Base-by-base conservation (phyloP, 2,113 vertebrate species). In the Ursus arctos region DNA sequence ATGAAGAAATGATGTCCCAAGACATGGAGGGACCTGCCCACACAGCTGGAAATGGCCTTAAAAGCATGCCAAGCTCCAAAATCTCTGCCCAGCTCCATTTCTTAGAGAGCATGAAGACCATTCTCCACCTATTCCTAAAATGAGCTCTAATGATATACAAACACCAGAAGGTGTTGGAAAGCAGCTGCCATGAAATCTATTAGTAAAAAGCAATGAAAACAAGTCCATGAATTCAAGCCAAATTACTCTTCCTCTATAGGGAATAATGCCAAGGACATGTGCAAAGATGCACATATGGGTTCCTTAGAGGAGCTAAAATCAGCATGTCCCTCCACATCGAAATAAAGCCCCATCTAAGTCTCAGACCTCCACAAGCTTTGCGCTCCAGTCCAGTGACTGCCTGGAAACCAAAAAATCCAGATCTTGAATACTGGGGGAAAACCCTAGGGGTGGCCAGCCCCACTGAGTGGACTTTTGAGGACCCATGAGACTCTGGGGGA, bases 151-250 rank as follows among this genome's bases (percentile, higher is more conserved):
- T 72, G 88, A 72, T 67, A 74, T 11, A 33, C 47, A 95, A 94
- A 95, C 91, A 76, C 71, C 93, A 97, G 91, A 92, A 90, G 80
- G 96, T 83, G 31, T 33, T 71, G 33, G 80, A 97, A 95, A 97
- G 55, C 93, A 94, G 69, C 61, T 76, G 31, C 76, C 26, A 57
- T 31, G 55, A 94, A 91, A 92, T 53, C 77, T 82, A 67, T 82
- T 26, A 72, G 53, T 40, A 49, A 88, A 96, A 57, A 87, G 31
- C 74, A 65, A 15, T 90, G 92, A 63, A 94, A 93, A 79, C 51
- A 86, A 83, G 49, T 28, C 72, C 88, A 80, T n/a, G 36, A 67
- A 92, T 83, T 74, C 53, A 82, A 96, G 93, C 92, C 87, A 86
- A 94, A 49, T 90, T 36, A 21, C 51, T 63, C 19, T 55, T 71